phyloP scores from a whole-genome alignment of 2,888 invertebrate genomes.

The Tachina lurida region DNA sequence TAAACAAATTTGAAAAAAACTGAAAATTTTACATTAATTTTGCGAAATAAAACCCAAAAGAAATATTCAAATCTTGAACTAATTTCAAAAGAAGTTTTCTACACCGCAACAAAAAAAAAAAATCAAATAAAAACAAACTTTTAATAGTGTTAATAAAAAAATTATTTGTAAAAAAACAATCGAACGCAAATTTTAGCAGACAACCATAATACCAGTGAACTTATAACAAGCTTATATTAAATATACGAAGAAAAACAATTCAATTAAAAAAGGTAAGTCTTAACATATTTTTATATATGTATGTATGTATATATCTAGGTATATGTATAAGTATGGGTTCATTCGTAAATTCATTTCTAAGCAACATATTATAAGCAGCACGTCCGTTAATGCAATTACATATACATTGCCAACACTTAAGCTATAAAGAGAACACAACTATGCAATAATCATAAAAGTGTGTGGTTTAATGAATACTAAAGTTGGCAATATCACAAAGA shows the following conservation, averaged over 20 bases:
- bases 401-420: no score
- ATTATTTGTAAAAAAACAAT: not conserved
- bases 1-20: conserved; percentile 4
- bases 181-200: not conserved
- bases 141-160: not conserved
- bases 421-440: no score
- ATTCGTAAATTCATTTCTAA: no score
- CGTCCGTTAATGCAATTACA: no score
- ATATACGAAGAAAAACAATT: not conserved
- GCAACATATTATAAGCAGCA: no score
- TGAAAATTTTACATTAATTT: not conserved
- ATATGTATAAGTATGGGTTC: no score
- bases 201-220: conserved; percentile 12
- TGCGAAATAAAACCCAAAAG: not conserved
- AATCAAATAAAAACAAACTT: not conserved
- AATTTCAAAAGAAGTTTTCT: not conserved
- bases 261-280: not conserved
- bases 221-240: not conserved
- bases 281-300: not conserved
- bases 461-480: no score
- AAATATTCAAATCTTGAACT: conserved; percentile 7
- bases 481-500: no score
- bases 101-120: not conserved
- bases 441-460: no score
- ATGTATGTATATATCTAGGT: no score